Conservation (phyloP, 2,113 vertebrate genomes). For the Chamaetylas fuelleborni region DNA sequence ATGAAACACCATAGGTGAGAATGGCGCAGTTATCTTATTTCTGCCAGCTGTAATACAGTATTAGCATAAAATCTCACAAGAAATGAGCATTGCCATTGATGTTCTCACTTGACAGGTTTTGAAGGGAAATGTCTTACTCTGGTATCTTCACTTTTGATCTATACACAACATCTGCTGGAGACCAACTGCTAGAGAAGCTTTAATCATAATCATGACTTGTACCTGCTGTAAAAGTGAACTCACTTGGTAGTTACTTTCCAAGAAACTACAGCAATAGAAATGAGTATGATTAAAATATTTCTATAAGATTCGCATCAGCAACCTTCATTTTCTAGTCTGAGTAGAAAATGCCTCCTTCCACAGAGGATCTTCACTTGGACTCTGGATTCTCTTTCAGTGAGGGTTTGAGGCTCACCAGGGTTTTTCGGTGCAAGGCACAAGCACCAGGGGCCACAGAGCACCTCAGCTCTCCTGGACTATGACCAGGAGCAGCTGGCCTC, state of each 20-base stretch:
- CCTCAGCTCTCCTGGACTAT: rapidly evolving
- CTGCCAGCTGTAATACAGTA: neutral
- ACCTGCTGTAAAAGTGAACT: neutral
- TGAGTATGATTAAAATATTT: neutral
- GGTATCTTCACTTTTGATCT: neutral
- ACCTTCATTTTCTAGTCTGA: neutral
- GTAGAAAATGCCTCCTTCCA: neutral
- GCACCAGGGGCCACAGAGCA: neutral
- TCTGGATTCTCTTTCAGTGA: neutral
- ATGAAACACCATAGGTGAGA: neutral
- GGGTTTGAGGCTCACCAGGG: neutral
- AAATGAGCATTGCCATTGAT: neutral
- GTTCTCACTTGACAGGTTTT: neutral
- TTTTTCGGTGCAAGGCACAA: neutral
- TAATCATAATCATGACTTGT: neutral
- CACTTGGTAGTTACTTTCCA: neutral
- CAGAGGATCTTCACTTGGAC: neutral
- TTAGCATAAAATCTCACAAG: neutral
- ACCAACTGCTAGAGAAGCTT: neutral
- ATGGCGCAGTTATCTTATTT: neutral
- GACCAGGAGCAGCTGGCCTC: neutral
- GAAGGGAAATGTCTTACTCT: neutral
- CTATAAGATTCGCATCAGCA: neutral
- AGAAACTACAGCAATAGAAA: neutral
- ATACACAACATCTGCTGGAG: neutral